Evolutionary conservation across 2,888 invertebrate species (phyloP).

Genomic region (Spodoptera exigua): DNA sequence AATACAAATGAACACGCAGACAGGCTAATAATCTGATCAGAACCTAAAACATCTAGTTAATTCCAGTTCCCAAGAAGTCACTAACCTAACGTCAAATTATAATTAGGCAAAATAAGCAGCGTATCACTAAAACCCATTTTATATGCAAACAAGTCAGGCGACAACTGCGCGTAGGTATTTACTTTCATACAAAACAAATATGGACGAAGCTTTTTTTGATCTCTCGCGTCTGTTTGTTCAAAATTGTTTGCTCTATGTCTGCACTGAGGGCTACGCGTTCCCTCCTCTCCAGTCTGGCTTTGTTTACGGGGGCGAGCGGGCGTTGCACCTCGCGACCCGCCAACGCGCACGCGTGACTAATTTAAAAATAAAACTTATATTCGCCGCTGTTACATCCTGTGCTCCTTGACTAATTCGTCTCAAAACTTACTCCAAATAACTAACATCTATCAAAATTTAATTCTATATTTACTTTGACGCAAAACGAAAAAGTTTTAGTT

Average conservation of each 20-base stretch:
- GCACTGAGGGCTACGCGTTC: conserved; percentile 65
- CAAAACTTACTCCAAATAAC: conserved; percentile 27
- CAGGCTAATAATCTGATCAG: conserved; percentile 23
- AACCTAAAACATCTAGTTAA: conserved; percentile 9
- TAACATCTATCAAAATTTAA: conserved; percentile 14
- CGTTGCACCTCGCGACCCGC: conserved; percentile 69
- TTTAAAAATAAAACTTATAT: conserved; percentile 77
- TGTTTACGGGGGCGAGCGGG: conserved; percentile 77
- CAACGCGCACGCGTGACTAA: conserved; percentile 67
- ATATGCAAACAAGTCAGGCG: conserved; percentile 41
- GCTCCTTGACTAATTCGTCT: conserved; percentile 36
- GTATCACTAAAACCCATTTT: conserved; percentile 21
- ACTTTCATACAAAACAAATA: conserved; percentile 60
- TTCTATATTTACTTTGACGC: conserved; percentile 4
- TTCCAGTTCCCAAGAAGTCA: conserved; percentile 3
- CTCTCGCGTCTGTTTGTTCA: conserved; percentile 71
- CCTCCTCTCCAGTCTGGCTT: conserved; percentile 78
- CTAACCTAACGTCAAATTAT: conserved; percentile 1
- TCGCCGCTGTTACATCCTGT: conserved; percentile 61
- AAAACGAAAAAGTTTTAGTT: conserved; percentile 45
- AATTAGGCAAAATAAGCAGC: background rate
- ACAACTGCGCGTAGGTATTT: conserved; percentile 41
- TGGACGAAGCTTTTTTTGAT: conserved; percentile 64
- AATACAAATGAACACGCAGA: conserved; percentile 47
- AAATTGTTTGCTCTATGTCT: conserved; percentile 78